Conservation (phyloP, 2,797 vertebrate genomes). For the Tapirus indicus region DNA sequence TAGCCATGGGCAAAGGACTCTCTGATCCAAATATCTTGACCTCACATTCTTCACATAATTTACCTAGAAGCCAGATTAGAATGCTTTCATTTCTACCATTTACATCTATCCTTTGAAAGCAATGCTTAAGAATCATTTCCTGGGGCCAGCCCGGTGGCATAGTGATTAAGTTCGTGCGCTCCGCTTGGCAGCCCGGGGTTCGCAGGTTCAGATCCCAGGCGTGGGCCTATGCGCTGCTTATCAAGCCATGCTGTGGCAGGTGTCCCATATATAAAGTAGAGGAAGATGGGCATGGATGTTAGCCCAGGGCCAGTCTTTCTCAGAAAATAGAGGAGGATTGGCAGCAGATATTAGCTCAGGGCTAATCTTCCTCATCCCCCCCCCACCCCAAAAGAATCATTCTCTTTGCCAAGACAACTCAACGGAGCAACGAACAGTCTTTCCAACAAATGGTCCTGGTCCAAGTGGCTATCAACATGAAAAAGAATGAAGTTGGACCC, state of each 20-base stretch:
- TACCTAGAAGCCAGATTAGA: background rate
- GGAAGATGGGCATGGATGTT: too few species aligned
- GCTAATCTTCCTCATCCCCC: background rate
- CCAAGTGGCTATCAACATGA: background rate
- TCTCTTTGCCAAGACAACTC: background rate
- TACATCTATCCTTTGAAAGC: background rate
- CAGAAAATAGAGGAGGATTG: too few species aligned
- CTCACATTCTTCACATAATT: background rate
- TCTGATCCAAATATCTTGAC: background rate
- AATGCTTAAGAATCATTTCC: background rate
- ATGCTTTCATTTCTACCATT: conserved; percentile 37
- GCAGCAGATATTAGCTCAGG: too few species aligned
- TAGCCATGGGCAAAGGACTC: background rate
- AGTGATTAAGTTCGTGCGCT: too few species aligned
- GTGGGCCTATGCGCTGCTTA: too few species aligned
- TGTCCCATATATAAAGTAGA: too few species aligned
- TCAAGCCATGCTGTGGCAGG: background rate
- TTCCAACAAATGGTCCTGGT: background rate
- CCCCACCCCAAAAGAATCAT: background rate
- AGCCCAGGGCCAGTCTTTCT: too few species aligned
- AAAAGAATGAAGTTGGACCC: background rate
- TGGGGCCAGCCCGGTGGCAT: too few species aligned
- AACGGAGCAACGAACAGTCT: background rate
- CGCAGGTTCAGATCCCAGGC: too few species aligned
- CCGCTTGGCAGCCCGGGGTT: too few species aligned